A percentile compares a stretch with the other conserved stretches of the same genome.
Conservation (phyloP, 2,113 vertebrate genomes). For the Garra rufa region DNA sequence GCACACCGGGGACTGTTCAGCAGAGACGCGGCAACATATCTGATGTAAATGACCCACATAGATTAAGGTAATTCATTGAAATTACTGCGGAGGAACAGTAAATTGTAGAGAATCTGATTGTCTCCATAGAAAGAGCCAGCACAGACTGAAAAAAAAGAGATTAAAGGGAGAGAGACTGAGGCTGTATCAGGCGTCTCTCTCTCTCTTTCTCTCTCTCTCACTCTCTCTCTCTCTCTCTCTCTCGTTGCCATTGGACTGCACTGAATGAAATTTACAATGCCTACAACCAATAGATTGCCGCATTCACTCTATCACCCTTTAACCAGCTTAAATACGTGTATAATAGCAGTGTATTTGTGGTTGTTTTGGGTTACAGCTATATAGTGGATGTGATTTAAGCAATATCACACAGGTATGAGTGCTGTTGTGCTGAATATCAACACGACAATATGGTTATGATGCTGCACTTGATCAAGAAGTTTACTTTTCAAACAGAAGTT, state of each 20-base stretch:
- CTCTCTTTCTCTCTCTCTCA: slow-evolving; percentile 60
- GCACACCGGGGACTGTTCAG: slow-evolving; percentile 58
- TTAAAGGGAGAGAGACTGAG: slow-evolving; percentile 80
- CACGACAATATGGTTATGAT: neutral
- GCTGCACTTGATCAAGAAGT: neutral
- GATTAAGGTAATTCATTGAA: slow-evolving; percentile 72
- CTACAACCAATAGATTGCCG: slow-evolving; percentile 87
- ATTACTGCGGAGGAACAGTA: slow-evolving; percentile 69
- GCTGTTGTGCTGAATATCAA: neutral
- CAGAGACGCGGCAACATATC: slow-evolving; percentile 58
- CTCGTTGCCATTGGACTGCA: slow-evolving; percentile 85
- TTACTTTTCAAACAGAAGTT: neutral
- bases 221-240: slow-evolving; percentile 61
- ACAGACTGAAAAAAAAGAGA: slow-evolving; percentile 69
- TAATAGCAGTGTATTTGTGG: slow-evolving; percentile 37
- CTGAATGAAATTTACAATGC: slow-evolving; percentile 85
- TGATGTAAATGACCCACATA: slow-evolving; percentile 64
- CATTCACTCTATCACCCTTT: slow-evolving; percentile 82
- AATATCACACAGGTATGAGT: neutral
- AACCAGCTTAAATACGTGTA: slow-evolving; percentile 65
- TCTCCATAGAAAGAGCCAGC: slow-evolving; percentile 66
- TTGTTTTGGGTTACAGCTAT: neutral
- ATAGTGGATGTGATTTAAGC: neutral
- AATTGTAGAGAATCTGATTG: slow-evolving; percentile 71
- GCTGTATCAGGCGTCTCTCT: slow-evolving; percentile 67